Base-by-base conservation (phyloP, 2,113 vertebrate species). In the Hystrix cristata region DNA sequence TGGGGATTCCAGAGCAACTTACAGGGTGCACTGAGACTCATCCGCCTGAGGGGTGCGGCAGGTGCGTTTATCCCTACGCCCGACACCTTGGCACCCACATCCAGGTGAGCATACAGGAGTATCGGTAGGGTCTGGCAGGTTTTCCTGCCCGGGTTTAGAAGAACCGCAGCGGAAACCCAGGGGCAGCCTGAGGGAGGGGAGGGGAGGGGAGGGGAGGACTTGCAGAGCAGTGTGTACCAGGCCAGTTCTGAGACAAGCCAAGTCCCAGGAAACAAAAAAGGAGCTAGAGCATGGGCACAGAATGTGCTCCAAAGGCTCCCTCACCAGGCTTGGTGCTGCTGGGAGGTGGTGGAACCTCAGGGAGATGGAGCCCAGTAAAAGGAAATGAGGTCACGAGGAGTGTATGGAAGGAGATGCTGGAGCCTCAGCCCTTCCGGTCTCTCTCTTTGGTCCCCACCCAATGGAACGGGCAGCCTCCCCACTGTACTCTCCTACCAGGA, bases 21-120 rank as follows among this genome's bases (percentile, higher is more conserved):
- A 0, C 3, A 2, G 10, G 8, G 8, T 29, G 2, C 12, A 59
- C 16, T 79, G 67, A 57, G 51, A 34, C 16, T 55, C 53, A 7
- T 1, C 43, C 16, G 23, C 64, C 64, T 6, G 19, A 27, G 12
- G 34, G 18, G 10, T 1, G 10, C 16, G 29, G 3, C 25, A 72
- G 76, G 4, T 48, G 12, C n/a, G 9, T 55, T 46, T 29, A 19
- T 16, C 34, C 16, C 0, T 0, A 67, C n/a, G 13, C n/a, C 0
- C 12, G 14, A 5, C 29, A 5, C 74, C 14, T 11, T 15, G 62
- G 18, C 29, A 27, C 34, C 14, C 3, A 2, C 11, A 69, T 88
- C 74, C 83, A 72, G 51, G 1, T 48, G 38, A 83, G 5, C 7
- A 2, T 5, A 6, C 8, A 1, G 15, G 34, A 92, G 34, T 60